Evolutionary conservation across 2,888 invertebrate genomes (phyloP), one percentile per base, ranked within the genome.

Genomic region (Camponotus fellah): DNA sequence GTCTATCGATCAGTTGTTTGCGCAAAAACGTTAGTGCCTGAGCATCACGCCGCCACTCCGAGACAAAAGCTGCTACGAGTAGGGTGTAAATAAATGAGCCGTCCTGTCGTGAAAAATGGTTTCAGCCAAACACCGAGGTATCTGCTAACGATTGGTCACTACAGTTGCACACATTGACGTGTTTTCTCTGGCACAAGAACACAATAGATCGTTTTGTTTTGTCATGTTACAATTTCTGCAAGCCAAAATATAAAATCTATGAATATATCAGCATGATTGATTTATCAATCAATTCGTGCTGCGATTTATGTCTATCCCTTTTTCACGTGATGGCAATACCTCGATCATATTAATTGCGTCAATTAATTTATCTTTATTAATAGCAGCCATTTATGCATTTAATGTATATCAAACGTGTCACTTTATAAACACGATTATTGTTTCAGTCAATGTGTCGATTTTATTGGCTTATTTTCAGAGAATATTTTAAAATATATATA

Each of bases 41-140:
- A 60, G 71, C 72, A 80, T 71, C 72, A 71, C 68, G 43, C 32
- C 49, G 43, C 79, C 46, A 71, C 72, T 72, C 37, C 72, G 79
- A 80, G 79, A 80, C 79, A 80, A 80, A 72, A 72, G 79, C 79
- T 60, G 79, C 71, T 72, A 72, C 79, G 79, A 80, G 72, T 80
- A 60, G 79, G 56, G 79, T 60, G 79, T 80, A 72, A 80, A 80
- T 80, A 60, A 80, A 80, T 80, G 79, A 80, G 79, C 72, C 72
- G 79, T 72, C 60, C 79, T 9, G 72, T 71, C 46, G 60, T 80
- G 79, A 80, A 80, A 80, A 80, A 80, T 72, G 60, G 60, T 80
- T 46, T 60, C 72, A 17, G 46, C 72, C 72, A 34, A 72, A 72
- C 58, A 60, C 40, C 68, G 77, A 56, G 77, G 77, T 80, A 80